phyloP scores from a whole-genome alignment of 2,113 vertebrate species.

The Himantopus leucocephalus region DNA sequence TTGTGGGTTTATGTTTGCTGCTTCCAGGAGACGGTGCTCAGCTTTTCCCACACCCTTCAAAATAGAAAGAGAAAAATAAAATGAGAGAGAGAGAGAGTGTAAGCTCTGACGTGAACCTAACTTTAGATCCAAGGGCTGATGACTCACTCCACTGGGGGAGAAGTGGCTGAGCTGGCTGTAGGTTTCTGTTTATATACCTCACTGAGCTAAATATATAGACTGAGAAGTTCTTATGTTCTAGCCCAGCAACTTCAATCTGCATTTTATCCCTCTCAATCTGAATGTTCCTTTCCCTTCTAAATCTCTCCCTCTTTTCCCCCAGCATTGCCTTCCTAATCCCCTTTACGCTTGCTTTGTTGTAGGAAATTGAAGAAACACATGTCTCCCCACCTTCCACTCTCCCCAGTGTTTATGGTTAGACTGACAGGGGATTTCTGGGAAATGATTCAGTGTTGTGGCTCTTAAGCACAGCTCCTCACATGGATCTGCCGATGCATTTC shows the following conservation, averaged over 20 bases:
- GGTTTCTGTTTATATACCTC: slow-evolving; percentile 80
- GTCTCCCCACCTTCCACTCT: slow-evolving; percentile 7
- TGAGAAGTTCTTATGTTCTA: slow-evolving; percentile 73
- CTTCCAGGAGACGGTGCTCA: slow-evolving; percentile 39
- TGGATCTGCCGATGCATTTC: neutral
- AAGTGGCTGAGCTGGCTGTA: slow-evolving; percentile 71
- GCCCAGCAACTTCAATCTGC: slow-evolving; percentile 60
- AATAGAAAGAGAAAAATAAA: slow-evolving; percentile 61
- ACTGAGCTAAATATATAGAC: slow-evolving; percentile 79
- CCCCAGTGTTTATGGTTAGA: slow-evolving; percentile 19
- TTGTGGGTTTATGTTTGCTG: neutral
- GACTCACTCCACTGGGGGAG: slow-evolving; percentile 75
- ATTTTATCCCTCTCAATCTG: slow-evolving; percentile 48
- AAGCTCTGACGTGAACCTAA: slow-evolving; percentile 78
- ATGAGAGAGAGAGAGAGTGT: slow-evolving; percentile 1
- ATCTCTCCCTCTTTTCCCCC: slow-evolving; percentile 6
- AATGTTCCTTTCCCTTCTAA: slow-evolving; percentile 26
- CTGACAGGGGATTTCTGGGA: slow-evolving; percentile 47
- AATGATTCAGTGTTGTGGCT: slow-evolving; percentile 45
- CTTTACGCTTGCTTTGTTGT: slow-evolving; percentile 34
- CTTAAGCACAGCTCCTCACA: slow-evolving; percentile 17
- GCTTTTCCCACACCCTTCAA: slow-evolving; percentile 52
- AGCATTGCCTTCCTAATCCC: slow-evolving; percentile 43
- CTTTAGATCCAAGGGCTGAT: slow-evolving; percentile 77
- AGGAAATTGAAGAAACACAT: slow-evolving; percentile 33